phyloP scores from a whole-genome alignment of 2,797 vertebrate genomes.

The Clarias pachynema region DNA sequence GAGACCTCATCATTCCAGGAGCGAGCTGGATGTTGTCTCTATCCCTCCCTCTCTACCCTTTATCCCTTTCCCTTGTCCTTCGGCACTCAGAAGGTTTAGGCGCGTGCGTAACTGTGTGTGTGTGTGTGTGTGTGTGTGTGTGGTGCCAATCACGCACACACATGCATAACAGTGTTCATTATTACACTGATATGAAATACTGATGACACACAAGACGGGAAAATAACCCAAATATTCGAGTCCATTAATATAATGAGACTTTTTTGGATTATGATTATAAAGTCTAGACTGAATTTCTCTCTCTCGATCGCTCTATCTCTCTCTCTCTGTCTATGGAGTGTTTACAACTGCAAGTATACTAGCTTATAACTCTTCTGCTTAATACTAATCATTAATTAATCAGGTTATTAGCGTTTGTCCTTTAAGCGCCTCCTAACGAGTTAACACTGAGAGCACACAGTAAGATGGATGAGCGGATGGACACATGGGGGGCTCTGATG shows the following conservation, averaged over 20 bases:
- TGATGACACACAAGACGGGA: conserved; percentile 1
- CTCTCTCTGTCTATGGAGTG: background rate
- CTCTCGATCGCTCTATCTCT: background rate
- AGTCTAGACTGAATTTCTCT: background rate
- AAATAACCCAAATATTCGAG: background rate
- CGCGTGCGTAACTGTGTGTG: background rate
- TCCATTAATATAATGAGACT: conserved; percentile 20
- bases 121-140: conserved; percentile 8
- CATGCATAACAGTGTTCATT: conserved; percentile 11
- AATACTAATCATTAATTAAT: conserved; percentile 30
- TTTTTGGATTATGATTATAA: background rate
- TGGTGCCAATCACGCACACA: background rate
- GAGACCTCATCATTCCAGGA: conserved; percentile 89
- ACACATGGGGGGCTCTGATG: conserved; percentile 16
- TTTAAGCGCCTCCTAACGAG: conserved; percentile 10
- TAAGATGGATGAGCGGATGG: background rate
- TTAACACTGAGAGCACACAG: conserved; percentile 16
- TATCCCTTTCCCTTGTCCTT: background rate
- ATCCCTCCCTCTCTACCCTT: background rate
- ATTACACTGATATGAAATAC: conserved; percentile 34
- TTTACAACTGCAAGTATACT: conserved; percentile 13
- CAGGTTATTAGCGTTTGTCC: background rate
- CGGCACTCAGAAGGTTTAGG: background rate
- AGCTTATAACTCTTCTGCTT: conserved; percentile 22
- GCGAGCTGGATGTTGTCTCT: conserved; percentile 76